Evolutionary conservation across 2,797 vertebrate species (phyloP), one percentile per base, ranked within the genome.

Genomic region (Buphagus erythrorhynchus): DNA sequence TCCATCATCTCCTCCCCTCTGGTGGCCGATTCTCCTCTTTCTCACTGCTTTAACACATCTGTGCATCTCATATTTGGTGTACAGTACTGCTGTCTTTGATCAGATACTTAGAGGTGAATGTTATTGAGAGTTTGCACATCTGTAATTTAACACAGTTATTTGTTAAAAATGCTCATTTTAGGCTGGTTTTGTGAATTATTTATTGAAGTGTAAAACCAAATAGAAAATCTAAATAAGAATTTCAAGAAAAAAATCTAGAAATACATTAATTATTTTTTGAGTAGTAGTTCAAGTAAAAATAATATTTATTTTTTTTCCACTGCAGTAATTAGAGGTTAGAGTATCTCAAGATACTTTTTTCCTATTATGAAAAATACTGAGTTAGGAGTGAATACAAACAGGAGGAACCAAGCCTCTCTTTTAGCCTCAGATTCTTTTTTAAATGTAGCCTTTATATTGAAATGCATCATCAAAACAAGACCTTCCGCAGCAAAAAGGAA

Each of bases 381-480:
- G 9, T 66, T 80, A 54, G 42, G 36, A 80, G 10, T 0, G 4
- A 43, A 77, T 65, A 79, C 10, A 71, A 89, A 65, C 20, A 83
- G 17, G 48, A 33, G 36, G 33, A 81, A 59, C 26, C 1, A 4
- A 81, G 43, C 18, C 12, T 67, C 11, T 88, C 19, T 68, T 91
- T 55, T 35, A 10, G n/a, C 88, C 17, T 92, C 18, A 58, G 45
- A 78, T 90, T 83, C 36, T 83, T 21, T 88, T 93, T 67, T 68
- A 72, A 11, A 17, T 81, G 59, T 79, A 88, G 54, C 22, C 59
- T 84, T 86, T 92, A 66, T 88, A 38, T 79, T 93, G 74, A 88
- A 76, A 52, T 40, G 16, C 24, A 26, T 28, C 86, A 63, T 88
- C 31, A 90, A 95, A 96, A 93, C 88, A 93, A 93, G 52, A 88